Conservation (phyloP, 2,797 vertebrate genomes). For the Anguilla obscura region DNA sequence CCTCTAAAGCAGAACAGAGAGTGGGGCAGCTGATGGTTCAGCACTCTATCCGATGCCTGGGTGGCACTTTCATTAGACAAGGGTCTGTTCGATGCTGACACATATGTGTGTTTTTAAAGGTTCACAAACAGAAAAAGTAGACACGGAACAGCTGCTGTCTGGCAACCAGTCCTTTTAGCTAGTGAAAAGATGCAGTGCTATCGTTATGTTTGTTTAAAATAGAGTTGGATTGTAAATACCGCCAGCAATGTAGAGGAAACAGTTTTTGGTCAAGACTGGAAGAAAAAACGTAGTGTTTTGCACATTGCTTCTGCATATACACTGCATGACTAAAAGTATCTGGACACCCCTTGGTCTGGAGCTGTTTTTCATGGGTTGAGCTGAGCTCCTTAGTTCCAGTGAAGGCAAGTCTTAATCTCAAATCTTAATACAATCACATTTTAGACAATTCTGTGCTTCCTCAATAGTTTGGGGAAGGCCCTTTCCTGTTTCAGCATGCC, state of each 20-base stretch:
- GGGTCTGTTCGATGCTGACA: background rate
- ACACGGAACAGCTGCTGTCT: background rate
- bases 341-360: no score
- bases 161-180: background rate
- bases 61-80: constrained; percentile 15
- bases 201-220: background rate
- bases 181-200: background rate
- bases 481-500: no score
- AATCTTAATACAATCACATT: no score
- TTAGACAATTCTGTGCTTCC: no score
- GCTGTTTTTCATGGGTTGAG: no score
- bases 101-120: background rate
- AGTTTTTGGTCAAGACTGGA: background rate
- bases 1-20: background rate
- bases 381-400: no score
- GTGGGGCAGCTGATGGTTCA: background rate
- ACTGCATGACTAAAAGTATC: no score
- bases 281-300: background rate
- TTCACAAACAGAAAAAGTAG: background rate
- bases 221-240: background rate
- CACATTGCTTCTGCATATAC: background rate
- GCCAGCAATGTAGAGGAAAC: background rate
- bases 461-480: no score
- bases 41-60: background rate
- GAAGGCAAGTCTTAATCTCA: no score